Evolutionary conservation across 2,888 invertebrate genomes (phyloP).

Genomic region (Macropis europaea): DNA sequence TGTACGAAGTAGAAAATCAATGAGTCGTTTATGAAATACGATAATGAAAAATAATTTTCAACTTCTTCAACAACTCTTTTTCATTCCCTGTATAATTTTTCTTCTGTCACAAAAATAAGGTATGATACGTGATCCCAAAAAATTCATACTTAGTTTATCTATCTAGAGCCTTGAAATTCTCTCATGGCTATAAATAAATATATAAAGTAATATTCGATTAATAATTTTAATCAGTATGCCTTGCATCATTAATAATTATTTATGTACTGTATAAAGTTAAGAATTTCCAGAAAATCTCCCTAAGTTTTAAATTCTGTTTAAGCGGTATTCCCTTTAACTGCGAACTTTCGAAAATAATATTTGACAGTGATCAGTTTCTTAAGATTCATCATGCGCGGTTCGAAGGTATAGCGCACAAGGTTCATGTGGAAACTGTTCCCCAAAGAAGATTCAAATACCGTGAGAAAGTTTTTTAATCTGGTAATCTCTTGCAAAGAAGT

Average conservation of each 20-base stretch:
- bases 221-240: too few relatives aligned
- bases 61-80: neutral
- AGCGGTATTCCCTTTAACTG: slow-evolving; percentile 27
- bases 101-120: too few relatives aligned
- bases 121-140: too few relatives aligned
- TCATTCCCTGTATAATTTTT: too few relatives aligned
- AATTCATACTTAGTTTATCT: too few relatives aligned
- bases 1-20: neutral
- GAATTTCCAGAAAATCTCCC: neutral
- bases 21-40: neutral
- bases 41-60: neutral
- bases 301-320: too few relatives aligned
- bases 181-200: too few relatives aligned
- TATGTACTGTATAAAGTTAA: too few relatives aligned
- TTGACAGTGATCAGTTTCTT: slow-evolving; percentile 43
- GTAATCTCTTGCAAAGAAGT: slow-evolving; percentile 5
- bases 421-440: slow-evolving; percentile 22
- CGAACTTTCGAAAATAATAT: neutral
- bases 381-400: slow-evolving; percentile 49
- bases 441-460: neutral
- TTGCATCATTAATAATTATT: too few relatives aligned
- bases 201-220: too few relatives aligned
- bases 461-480: slow-evolving; percentile 40
- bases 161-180: too few relatives aligned
- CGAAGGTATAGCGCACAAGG: neutral